Evolutionary conservation across 1,140 invertebrate species (phyloP), one percentile per base, ranked within the genome.

Genomic region (Habropoda laboriosa): DNA sequence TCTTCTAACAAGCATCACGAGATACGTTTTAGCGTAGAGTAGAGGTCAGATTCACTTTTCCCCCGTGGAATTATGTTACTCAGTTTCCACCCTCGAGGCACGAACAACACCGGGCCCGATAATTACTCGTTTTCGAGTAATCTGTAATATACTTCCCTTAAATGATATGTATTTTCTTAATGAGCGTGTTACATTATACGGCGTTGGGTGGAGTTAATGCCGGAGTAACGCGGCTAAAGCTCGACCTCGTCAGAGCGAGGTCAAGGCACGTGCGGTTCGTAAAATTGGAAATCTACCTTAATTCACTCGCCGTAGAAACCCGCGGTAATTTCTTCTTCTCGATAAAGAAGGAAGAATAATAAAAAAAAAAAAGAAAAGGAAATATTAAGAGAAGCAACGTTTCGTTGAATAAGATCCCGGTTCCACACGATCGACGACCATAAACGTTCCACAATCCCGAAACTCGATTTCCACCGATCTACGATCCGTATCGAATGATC

Each of bases 271-370:
- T 79, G 82, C 76, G 3, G 21, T 81, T 89, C 89, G 85, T 85
- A 89, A 90, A 90, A 92, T 88, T 87, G 84, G 86, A 90, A 92
- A 92, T 91, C 88, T 88, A 88, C 89, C 91, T 89, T 89, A 85
- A 66, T 86, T 81, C 80, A 81, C 0, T 86, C 82, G 86, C 66
- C 68, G 71, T 53, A 49, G 18, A 2, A 7, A 8, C 10, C 30
- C 0, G 13, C 16, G 6, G 30, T 53, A 40, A 64, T 64, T 64
- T 64, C n/a, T 42, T 35, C n/a, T 47, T 3, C 10, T n/a, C 21
- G 0, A 8, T 3, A 12, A 18, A 3, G 8, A 7, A 3, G 35
- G 24, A 27, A 32, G 3, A 16, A 30, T 7, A 30, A 3, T 1
- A 16, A 42, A 27, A 10, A 1, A 21, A 32, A 27, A 71, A 45